Percentiles rank a stretch among this genome's conserved stretches.
These are phyloP conservation scores for Dolichotis patagonum DNA, from an alignment of 2,113 vertebrate genomes.

Conservation along the genomic window DNA sequence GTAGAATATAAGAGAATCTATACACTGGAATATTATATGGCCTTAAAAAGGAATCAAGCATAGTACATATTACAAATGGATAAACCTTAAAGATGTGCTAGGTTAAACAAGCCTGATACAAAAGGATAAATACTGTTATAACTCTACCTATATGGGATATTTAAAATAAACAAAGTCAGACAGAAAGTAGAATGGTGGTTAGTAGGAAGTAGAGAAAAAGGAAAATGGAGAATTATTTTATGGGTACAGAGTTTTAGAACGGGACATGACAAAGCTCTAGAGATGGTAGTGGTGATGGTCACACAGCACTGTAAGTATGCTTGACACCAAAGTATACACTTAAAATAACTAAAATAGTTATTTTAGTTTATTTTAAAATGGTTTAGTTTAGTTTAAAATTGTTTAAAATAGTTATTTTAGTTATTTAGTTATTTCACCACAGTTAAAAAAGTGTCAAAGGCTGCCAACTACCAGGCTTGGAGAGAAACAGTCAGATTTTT, in stretches of 20 bases:
- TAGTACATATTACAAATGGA: background rate
- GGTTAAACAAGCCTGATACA: background rate
- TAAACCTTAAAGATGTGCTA: background rate
- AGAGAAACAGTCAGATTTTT: conserved; percentile 3
- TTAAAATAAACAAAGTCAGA: background rate
- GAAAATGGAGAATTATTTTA: background rate
- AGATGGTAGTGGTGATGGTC: background rate
- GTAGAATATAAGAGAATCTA: background rate
- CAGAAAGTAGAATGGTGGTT: background rate
- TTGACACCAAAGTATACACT: background rate
- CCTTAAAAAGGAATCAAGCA: conserved; percentile 1
- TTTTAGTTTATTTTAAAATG: too few relatives aligned
- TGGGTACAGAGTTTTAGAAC: background rate
- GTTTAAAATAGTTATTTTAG: too few relatives aligned
- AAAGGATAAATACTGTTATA: background rate
- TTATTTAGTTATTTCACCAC: too few relatives aligned
- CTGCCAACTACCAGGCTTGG: background rate
- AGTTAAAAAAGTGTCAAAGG: background rate
- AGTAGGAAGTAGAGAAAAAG: background rate
- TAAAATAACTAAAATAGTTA: background rate
- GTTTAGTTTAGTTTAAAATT: too few relatives aligned
- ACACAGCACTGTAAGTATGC: background rate
- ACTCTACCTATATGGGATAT: background rate
- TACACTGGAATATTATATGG: background rate
- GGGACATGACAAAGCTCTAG: background rate